Evolutionary conservation across 2,888 invertebrate genomes (phyloP).

Genomic region (Crocallis elinguaria): DNA sequence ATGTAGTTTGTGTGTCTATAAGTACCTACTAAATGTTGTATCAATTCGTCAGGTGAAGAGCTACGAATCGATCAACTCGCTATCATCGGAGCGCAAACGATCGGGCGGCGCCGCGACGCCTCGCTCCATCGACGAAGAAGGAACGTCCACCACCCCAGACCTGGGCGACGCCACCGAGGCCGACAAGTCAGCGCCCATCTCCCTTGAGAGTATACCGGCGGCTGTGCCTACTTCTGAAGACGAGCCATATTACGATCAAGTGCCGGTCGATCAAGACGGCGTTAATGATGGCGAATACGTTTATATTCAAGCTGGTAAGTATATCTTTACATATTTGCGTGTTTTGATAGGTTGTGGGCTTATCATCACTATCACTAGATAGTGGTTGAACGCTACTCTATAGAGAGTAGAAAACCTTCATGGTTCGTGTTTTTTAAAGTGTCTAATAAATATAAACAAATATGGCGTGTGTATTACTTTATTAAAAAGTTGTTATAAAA

Average conservation of each 20-base stretch:
- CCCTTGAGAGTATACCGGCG: constrained; percentile 73
- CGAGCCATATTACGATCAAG: constrained; percentile 90
- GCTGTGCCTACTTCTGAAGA: constrained; percentile 69
- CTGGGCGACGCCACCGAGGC: constrained; percentile 61
- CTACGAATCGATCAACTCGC: constrained; percentile 87
- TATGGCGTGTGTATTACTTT: too few species aligned
- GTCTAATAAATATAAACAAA: too few species aligned
- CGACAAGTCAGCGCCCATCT: constrained; percentile 73
- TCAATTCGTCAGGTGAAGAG: constrained; percentile 84
- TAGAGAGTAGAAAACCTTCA: too few species aligned
- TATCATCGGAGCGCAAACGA: constrained; percentile 85
- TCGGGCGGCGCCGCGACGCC: constrained; percentile 82
- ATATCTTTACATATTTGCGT: too few species aligned
- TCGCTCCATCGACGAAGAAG: constrained; percentile 78
- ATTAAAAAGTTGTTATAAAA: too few species aligned
- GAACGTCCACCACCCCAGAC: constrained; percentile 71
- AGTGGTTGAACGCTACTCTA: too few species aligned
- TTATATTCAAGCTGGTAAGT: constrained; percentile 88
- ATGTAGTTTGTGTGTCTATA: not conserved
- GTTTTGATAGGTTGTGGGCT: too few species aligned
- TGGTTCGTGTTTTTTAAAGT: too few species aligned
- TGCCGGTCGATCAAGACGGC: constrained; percentile 82
- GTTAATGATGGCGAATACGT: constrained; percentile 89
- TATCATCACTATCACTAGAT: too few species aligned
- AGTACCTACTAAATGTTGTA: not conserved